These are phyloP conservation scores for Euwallacea similis DNA, from an alignment of 1,140 invertebrate species.

Conservation along the genomic window DNA sequence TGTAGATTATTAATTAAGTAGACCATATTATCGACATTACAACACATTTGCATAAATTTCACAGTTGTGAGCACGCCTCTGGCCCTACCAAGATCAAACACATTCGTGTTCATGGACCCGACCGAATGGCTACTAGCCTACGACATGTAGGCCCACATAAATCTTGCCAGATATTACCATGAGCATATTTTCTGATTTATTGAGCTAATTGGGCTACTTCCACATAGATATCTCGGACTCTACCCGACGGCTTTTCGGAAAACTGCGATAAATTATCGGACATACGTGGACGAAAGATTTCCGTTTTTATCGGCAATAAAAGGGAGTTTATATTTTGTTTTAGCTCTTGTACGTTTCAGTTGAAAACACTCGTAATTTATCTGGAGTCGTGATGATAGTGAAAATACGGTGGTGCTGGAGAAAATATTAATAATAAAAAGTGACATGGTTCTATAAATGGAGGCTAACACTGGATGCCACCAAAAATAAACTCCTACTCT, in stretches of 20 bases:
- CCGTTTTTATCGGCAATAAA: conserved; percentile 2
- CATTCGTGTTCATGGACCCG: conserved; percentile 25
- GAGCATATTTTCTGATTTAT: conserved; percentile 41
- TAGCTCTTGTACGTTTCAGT: too few species aligned
- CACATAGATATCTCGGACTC: conserved; percentile 38
- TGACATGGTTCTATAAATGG: too few species aligned
- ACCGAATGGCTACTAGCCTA: conserved; percentile 34
- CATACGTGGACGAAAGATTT: conserved; percentile 3
- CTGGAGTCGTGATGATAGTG: too few species aligned
- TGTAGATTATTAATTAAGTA: too few species aligned
- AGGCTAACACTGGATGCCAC: too few species aligned
- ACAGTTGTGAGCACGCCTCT: conserved; percentile 8
- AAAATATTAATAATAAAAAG: too few species aligned
- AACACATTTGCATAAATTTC: too few species aligned
- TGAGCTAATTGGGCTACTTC: conserved; percentile 38
- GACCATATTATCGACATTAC: too few species aligned
- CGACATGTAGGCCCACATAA: conserved; percentile 36
- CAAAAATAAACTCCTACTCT: too few species aligned
- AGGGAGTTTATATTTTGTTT: neutral
- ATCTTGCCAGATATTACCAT: conserved; percentile 38
- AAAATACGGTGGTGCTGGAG: too few species aligned
- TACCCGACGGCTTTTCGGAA: conserved; percentile 23
- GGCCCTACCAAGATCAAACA: neutral
- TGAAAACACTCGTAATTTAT: too few species aligned
- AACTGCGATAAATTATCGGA: conserved; percentile 31